A percentile compares a stretch with the other conserved stretches of the same genome.
phyloP scores from a whole-genome alignment of 2,113 vertebrate species.

The Erinaceus europaeus region DNA sequence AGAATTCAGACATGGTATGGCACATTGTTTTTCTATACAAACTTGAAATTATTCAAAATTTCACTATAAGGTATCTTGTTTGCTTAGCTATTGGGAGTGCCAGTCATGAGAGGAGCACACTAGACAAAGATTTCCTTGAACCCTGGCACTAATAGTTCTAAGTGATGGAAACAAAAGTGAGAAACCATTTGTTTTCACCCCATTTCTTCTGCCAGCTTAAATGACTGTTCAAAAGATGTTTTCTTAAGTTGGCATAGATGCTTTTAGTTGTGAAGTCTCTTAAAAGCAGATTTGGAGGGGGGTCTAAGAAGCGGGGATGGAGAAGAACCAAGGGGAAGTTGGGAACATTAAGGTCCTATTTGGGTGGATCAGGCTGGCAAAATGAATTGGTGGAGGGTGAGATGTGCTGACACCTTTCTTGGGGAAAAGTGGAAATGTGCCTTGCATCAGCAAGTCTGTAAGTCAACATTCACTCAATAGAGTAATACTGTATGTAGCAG shows the following conservation, averaged over 20 bases:
- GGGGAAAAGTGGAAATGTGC: too few relatives aligned
- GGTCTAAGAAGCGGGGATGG: rapidly evolving
- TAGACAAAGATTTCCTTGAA: background rate
- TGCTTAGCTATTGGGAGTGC: background rate
- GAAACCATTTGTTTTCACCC: background rate
- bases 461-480: too few relatives aligned
- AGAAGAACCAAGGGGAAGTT: background rate
- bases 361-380: too few relatives aligned
- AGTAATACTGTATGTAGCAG: too few relatives aligned
- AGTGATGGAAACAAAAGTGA: background rate
- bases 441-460: too few relatives aligned
- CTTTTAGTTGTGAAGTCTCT: background rate
- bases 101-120: background rate
- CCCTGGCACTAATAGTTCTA: background rate
- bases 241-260: background rate
- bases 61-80: background rate
- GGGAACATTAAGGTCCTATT: too few relatives aligned
- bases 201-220: background rate
- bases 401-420: too few relatives aligned
- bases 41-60: background rate
- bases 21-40: background rate
- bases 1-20: background rate
- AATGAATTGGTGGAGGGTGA: too few relatives aligned
- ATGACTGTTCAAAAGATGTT: background rate
- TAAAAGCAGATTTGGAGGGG: background rate